A percentile compares a stretch with the other conserved stretches of the same genome.
Evolutionary conservation across 2,797 vertebrate species (phyloP).

Genomic region (Sebastolobus alascanus): DNA sequence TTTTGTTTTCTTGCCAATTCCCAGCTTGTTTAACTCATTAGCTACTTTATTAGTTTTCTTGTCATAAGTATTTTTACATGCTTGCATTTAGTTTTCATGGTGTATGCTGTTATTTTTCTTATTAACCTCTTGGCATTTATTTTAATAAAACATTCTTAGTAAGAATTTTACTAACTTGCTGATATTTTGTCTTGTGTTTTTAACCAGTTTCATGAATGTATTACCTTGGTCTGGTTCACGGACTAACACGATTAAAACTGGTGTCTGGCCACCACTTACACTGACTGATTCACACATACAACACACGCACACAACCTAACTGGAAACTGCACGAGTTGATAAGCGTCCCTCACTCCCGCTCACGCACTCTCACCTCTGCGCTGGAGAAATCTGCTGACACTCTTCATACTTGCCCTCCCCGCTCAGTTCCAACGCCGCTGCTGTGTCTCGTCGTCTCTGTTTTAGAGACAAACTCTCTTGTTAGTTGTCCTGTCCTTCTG

Average conservation of each 20-base stretch:
- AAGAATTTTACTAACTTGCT: slow-evolving; percentile 93
- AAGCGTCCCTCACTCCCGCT: slow-evolving; percentile 72
- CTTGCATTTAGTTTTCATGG: slow-evolving; percentile 92
- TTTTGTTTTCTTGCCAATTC: slow-evolving; percentile 84
- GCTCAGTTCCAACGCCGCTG: slow-evolving; percentile 65
- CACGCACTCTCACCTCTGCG: slow-evolving; percentile 76
- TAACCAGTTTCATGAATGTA: slow-evolving; percentile 90
- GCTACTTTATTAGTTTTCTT: slow-evolving; percentile 88
- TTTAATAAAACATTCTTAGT: slow-evolving; percentile 94
- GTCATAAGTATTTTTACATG: slow-evolving; percentile 91
- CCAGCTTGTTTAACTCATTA: slow-evolving; percentile 92
- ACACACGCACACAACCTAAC: slow-evolving; percentile 66
- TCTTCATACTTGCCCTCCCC: slow-evolving; percentile 62
- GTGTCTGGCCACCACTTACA: slow-evolving; percentile 81
- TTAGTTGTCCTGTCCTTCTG: slow-evolving; percentile 60
- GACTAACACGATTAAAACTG: slow-evolving; percentile 89
- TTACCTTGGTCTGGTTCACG: slow-evolving; percentile 89
- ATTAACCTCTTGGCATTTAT: slow-evolving; percentile 93
- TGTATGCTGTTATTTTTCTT: slow-evolving; percentile 92
- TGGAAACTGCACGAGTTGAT: slow-evolving; percentile 81
- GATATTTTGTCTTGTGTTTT: slow-evolving; percentile 91
- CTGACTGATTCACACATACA: slow-evolving; percentile 59
- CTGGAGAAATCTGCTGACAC: slow-evolving; percentile 79
- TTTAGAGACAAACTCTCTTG: slow-evolving; percentile 42
- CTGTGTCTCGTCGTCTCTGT: slow-evolving; percentile 70